phyloP scores from a whole-genome alignment of 2,113 vertebrate genomes.

The Merops nubicus region DNA sequence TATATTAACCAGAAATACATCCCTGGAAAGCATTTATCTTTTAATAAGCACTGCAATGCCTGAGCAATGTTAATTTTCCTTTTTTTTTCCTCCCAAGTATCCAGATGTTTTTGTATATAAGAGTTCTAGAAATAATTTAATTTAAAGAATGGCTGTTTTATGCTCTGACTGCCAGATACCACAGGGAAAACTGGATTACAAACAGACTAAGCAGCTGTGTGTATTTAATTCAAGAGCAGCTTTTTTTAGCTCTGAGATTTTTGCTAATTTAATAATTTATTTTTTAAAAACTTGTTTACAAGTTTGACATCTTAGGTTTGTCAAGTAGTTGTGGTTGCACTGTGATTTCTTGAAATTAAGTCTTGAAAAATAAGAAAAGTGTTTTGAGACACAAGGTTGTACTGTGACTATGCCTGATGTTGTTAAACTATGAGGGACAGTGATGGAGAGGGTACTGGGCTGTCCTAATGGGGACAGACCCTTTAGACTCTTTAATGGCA shows the following conservation, averaged over 20 bases:
- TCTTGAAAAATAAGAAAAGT: background rate
- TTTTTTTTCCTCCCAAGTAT: background rate
- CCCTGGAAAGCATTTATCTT: background rate
- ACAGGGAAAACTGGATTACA: background rate
- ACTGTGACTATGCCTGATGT: rapidly evolving
- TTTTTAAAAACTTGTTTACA: background rate
- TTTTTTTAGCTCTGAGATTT: background rate
- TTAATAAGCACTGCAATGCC: background rate
- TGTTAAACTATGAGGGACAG: background rate
- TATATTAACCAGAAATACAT: background rate
- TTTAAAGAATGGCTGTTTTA: background rate
- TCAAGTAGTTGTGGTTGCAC: background rate
- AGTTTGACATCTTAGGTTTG: background rate
- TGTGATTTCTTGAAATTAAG: background rate
- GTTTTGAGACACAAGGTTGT: background rate
- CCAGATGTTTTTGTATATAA: background rate
- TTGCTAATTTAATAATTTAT: background rate
- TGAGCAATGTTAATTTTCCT: background rate
- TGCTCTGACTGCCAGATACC: conserved; percentile 1
- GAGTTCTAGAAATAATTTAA: background rate
- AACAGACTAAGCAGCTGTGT: conserved; percentile 10
- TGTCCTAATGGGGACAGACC: background rate
- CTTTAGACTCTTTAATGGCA: background rate
- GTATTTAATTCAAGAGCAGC: background rate
- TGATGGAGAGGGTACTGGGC: rapidly evolving